Percentiles rank a stretch among this genome's conserved stretches.
Conservation (phyloP, 2,113 vertebrate genomes). For the Pungitius pungitius region DNA sequence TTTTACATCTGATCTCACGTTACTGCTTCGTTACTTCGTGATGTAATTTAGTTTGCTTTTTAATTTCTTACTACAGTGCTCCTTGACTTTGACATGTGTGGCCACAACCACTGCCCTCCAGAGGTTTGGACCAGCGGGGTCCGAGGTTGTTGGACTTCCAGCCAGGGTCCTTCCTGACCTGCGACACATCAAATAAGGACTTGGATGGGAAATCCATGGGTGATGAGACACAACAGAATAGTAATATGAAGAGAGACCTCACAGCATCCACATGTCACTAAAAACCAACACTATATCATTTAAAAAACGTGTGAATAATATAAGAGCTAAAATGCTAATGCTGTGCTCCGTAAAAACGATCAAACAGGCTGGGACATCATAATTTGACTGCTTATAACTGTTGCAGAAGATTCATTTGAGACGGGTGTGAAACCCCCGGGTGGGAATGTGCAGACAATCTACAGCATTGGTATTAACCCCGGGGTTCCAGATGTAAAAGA, state of each 20-base stretch:
- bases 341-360: not conserved
- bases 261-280: too few relatives aligned
- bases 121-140: not conserved
- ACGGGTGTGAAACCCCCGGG: constrained; percentile 30
- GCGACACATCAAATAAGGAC: not conserved
- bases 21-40: not conserved
- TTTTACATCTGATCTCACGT: not conserved
- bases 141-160: not conserved
- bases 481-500: constrained; percentile 24
- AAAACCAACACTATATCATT: too few relatives aligned
- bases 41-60: not conserved
- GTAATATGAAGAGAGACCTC: too few relatives aligned
- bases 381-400: not conserved
- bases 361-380: not conserved
- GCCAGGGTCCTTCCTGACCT: not conserved
- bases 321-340: not conserved
- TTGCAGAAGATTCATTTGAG: not conserved
- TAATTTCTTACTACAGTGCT: not conserved
- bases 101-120: not conserved
- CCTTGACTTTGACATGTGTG: not conserved
- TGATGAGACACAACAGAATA: too few relatives aligned
- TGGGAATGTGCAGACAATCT: constrained; percentile 39
- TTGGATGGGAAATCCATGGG: too few relatives aligned
- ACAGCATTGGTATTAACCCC: constrained; percentile 51
- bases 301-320: too few relatives aligned